phyloP scores from a whole-genome alignment of 2,113 vertebrate genomes.

The Lampris megalopsis region DNA sequence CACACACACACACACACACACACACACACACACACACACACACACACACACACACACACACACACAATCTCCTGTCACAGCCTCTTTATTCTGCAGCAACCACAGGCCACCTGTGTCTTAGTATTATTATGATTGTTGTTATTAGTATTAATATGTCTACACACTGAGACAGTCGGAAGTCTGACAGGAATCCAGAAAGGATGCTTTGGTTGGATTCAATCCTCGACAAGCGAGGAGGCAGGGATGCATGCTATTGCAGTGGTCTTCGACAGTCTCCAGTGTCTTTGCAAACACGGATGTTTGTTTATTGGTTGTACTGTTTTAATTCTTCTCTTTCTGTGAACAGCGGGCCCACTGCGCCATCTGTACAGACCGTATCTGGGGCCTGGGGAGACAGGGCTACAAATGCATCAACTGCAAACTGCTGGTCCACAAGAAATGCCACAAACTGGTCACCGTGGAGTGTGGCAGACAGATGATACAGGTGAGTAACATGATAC shows the following conservation, averaged over 20 bases:
- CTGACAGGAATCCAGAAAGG: background rate
- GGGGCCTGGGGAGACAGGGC: conserved; percentile 97
- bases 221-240: background rate
- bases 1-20: no score
- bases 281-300: conserved; percentile 12
- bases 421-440: conserved; percentile 98
- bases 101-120: background rate
- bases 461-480: conserved; percentile 90
- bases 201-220: conserved; percentile 1
- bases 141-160: background rate
- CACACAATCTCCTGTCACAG: background rate
- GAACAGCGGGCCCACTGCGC: conserved; percentile 95
- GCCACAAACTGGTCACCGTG: conserved; percentile 93
- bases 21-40: no score
- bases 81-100: background rate
- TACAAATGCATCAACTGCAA: conserved; percentile 99
- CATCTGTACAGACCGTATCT: conserved; percentile 97
- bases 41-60: background rate
- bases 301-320: conserved; percentile 14
- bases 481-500: conserved; percentile 62
- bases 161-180: background rate
- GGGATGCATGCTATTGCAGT: conserved; percentile 10
- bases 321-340: conserved; percentile 25
- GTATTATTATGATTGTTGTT: no score
- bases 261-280: background rate